Conservation (phyloP, 2,113 vertebrate species). For the Petromus typicus region DNA sequence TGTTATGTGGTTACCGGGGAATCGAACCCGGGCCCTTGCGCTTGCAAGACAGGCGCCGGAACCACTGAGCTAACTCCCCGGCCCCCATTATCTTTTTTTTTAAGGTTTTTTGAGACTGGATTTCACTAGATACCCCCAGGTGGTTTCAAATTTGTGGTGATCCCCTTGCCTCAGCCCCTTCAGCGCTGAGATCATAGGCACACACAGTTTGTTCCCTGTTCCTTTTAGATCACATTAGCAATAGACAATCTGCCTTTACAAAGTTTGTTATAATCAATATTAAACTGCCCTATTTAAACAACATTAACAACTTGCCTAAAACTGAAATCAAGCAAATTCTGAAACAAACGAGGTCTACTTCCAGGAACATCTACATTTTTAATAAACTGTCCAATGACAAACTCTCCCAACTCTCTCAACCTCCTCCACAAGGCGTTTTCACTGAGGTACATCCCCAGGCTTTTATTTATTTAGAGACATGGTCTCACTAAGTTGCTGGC, state of each 20-base stretch:
- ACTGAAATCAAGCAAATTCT: conserved; percentile 13
- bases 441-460: neutral
- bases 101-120: neutral
- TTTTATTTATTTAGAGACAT: neutral
- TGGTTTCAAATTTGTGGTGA: neutral
- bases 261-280: neutral
- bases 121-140: neutral
- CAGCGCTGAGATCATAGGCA: neutral
- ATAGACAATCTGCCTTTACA: neutral
- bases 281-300: conserved; percentile 29
- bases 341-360: neutral
- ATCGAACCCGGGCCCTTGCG: no score
- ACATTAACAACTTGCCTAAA: conserved; percentile 33
- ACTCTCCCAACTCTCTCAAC: neutral
- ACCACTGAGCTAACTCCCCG: no score
- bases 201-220: neutral
- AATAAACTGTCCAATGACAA: neutral
- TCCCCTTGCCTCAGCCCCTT: neutral
- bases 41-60: no score
- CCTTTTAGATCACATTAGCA: neutral
- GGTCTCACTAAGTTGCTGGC: neutral
- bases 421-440: neutral
- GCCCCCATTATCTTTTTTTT: neutral
- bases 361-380: neutral
- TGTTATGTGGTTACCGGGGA: no score